phyloP scores from a whole-genome alignment of 2,888 invertebrate genomes.

The Ceratothoa steindachneri region DNA sequence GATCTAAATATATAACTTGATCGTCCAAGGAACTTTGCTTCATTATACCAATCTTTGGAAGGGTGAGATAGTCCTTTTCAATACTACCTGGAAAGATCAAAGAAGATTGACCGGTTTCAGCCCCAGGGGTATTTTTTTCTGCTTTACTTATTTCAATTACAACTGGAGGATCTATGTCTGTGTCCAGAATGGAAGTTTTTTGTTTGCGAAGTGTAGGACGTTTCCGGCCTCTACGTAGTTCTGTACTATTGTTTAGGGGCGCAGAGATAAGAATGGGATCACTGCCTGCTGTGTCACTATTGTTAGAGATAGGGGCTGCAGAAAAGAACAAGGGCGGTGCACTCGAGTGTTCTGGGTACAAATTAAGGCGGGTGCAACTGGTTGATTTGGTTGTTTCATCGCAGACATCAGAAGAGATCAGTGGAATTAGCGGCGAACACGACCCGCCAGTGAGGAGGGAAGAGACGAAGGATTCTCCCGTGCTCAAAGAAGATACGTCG shows the following conservation, averaged over 20 bases:
- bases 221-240: conserved; percentile 30
- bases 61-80: conserved; percentile 39
- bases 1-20: conserved; percentile 80
- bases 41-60: conserved; percentile 47
- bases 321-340: conserved; percentile 14
- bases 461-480: background rate
- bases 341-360: conserved; percentile 8
- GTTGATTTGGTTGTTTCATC: conserved; percentile 36
- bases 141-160: conserved; percentile 45
- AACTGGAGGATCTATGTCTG: conserved; percentile 42
- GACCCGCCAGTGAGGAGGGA: background rate
- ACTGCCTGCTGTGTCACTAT: conserved; percentile 3
- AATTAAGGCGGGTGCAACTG: conserved; percentile 40
- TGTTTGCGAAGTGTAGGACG: conserved; percentile 48
- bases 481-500: background rate
- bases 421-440: background rate
- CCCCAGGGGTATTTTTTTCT: conserved; percentile 7
- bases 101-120: background rate
- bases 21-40: conserved; percentile 86
- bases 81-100: no score
- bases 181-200: conserved; percentile 46
- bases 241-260: no score
- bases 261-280: no score
- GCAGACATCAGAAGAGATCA: background rate
- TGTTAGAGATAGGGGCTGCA: background rate